Evolutionary conservation across 2,888 invertebrate species (phyloP).

Genomic region (Oasisia sp.): DNA sequence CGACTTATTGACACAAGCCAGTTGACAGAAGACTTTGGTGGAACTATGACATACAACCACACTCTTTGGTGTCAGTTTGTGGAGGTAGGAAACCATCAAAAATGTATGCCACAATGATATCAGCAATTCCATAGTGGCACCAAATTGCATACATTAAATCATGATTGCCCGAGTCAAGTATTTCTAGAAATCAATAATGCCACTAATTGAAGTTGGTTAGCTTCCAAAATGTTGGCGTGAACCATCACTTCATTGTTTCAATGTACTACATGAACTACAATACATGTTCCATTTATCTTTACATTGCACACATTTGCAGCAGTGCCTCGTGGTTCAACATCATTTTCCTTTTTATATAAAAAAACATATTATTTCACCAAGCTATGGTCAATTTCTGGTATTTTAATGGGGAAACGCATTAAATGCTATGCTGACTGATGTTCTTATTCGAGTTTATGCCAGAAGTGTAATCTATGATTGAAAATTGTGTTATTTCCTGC

Average conservation of each 20-base stretch:
- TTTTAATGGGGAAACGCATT: background rate
- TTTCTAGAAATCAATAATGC: no score
- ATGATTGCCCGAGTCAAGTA: no score
- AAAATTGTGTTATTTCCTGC: background rate
- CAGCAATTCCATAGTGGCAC: no score
- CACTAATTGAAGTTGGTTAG: no score
- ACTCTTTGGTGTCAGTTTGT: conserved; percentile 51
- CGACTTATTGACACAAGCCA: conserved; percentile 47
- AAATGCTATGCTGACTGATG: background rate
- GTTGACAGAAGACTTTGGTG: conserved; percentile 54
- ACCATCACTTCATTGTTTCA: no score
- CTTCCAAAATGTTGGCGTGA: no score
- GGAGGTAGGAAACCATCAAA: conserved; percentile 42
- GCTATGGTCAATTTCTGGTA: background rate
- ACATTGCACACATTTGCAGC: background rate
- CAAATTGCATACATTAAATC: no score
- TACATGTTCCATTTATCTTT: background rate
- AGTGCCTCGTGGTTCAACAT: background rate
- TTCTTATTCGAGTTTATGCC: background rate
- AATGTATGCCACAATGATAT: background rate
- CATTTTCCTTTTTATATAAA: background rate
- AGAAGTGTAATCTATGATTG: background rate
- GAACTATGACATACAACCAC: conserved; percentile 53
- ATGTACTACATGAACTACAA: no score
- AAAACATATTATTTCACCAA: background rate